These are phyloP conservation scores for Danio jaintianensis DNA, from an alignment of 2,797 vertebrate species.

Conservation along the genomic window DNA sequence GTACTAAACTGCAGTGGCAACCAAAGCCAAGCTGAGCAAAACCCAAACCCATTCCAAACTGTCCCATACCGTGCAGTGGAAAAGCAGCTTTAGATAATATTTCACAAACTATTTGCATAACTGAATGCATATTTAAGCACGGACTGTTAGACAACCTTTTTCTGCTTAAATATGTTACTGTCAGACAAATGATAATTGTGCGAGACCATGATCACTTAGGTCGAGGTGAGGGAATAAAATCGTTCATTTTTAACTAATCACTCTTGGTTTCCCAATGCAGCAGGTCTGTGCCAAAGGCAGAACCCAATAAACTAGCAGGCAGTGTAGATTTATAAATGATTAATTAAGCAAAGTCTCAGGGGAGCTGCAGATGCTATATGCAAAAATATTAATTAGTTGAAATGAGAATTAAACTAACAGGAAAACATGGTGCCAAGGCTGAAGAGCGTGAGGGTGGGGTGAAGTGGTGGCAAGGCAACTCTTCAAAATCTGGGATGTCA, in stretches of 20 bases:
- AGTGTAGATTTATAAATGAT: slow-evolving; percentile 89
- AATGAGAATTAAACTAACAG: slow-evolving; percentile 87
- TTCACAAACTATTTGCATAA: background rate
- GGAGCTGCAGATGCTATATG: slow-evolving; percentile 82
- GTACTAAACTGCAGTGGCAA: too few relatives aligned
- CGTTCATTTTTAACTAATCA: slow-evolving; percentile 87
- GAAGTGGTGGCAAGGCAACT: slow-evolving; percentile 58
- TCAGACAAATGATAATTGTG: background rate
- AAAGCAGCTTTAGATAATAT: background rate
- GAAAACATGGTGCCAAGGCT: slow-evolving; percentile 79
- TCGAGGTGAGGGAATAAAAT: slow-evolving; percentile 48
- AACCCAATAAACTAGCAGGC: slow-evolving; percentile 86
- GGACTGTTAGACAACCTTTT: background rate
- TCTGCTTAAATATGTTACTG: background rate
- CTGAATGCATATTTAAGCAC: background rate
- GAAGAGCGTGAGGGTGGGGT: slow-evolving; percentile 61
- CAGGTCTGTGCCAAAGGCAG: slow-evolving; percentile 83
- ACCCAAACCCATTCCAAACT: too few relatives aligned
- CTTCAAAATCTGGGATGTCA: slow-evolving; percentile 52
- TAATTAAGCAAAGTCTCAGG: slow-evolving; percentile 83
- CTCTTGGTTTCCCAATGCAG: slow-evolving; percentile 85
- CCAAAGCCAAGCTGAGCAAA: too few relatives aligned
- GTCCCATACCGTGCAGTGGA: too few relatives aligned
- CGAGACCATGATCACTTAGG: too few relatives aligned
- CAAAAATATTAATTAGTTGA: slow-evolving; percentile 88